Evolutionary conservation across 2,113 vertebrate species (phyloP), one percentile per base, ranked within the genome.

Genomic region (Guaruba guarouba): DNA sequence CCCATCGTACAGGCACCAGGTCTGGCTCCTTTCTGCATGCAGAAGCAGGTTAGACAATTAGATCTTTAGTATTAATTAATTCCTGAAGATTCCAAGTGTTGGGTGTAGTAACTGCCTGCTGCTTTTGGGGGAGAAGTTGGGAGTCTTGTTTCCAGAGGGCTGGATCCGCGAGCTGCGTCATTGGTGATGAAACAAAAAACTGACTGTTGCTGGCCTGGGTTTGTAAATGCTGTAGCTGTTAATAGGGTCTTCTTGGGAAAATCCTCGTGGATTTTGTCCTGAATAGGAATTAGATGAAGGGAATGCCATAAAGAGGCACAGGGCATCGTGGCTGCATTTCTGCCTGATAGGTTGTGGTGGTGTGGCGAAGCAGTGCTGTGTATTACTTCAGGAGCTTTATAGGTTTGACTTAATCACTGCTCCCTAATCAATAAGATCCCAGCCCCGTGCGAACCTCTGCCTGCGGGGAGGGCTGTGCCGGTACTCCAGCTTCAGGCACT

Each of bases 21-120:
- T 97, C 86, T 62, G 93, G 81, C 89, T 91, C 83, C 77, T 85
- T 87, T 71, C 95, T 84, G 81, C 93, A 49, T 94, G 86, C 93
- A 96, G 93, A 94, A 89, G 86, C 95, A 96, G 95, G 94, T 97
- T 95, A 94, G 95, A 93, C 78, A 89, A 95, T 94, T 81, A 82
- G 39, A 79, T 89, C 86, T 93, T 61, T 22, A 54, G 69, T 44
- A 57, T 92, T 78, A 51, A 88, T 90, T 90, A 57, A 67, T 63
- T 79, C 46, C 54, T 61, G 33, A 64, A 75, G 68, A 52, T 90
- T 28, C 10, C 29, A 31, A 75, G 66, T 15, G 14, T 37, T 0
- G 0, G 16, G 49, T 33, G 1, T 46, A 3, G 46, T 20, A 17
- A 28, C 78, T 31, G 64, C 15, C 51, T 88, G 61, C 37, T 80